These are phyloP conservation scores for Myotis davidii DNA, from an alignment of 2,113 vertebrate genomes.

Conservation along the genomic window DNA sequence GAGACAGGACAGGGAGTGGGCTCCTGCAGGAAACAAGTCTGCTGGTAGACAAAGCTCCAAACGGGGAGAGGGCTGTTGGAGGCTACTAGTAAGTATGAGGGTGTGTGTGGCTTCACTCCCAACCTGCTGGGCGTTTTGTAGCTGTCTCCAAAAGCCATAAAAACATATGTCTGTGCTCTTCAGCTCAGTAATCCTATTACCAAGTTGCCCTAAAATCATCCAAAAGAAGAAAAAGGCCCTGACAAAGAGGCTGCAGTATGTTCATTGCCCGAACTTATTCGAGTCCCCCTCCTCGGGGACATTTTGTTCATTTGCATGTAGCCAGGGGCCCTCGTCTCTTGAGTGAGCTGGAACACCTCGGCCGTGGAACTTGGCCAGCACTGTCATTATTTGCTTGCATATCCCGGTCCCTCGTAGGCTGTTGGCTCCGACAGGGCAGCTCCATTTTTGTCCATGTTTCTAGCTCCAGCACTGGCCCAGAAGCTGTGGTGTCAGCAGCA, in stretches of 20 bases:
- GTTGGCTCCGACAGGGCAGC: neutral
- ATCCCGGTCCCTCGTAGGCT: neutral
- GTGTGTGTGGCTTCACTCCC: neutral
- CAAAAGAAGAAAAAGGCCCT: neutral
- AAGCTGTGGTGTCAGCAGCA: neutral
- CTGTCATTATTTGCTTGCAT: neutral
- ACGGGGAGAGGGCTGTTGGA: neutral
- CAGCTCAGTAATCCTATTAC: neutral
- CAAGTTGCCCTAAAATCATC: neutral
- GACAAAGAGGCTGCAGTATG: neutral
- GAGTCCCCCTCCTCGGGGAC: neutral
- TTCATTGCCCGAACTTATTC: neutral
- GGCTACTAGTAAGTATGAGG: neutral
- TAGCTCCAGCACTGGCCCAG: neutral
- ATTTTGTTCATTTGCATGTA: neutral
- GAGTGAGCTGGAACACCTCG: neutral
- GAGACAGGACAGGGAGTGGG: neutral
- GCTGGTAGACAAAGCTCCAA: neutral
- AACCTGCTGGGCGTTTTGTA: neutral
- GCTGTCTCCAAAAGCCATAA: neutral
- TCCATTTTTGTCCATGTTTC: neutral
- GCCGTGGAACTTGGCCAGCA: fast-evolving
- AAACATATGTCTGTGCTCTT: neutral
- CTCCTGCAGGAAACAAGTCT: neutral
- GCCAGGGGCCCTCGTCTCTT: neutral